Base-by-base conservation (phyloP, 1,140 invertebrate species). In the Dysdera silvatica region DNA sequence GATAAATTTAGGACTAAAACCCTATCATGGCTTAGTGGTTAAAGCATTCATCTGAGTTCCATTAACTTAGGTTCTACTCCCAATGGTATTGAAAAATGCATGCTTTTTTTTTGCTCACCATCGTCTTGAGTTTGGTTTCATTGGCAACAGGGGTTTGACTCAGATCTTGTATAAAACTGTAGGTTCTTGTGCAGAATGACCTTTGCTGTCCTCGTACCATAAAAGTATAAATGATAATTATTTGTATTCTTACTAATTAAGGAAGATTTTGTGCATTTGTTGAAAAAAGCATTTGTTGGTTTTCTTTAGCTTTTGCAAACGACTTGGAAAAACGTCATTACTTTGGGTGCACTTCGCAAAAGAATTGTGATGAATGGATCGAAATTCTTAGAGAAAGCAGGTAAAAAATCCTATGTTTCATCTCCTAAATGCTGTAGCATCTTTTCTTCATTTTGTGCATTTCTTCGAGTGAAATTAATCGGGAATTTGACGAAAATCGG, bases 301-400 rank as follows among this genome's bases (percentile, higher is more conserved):
- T 49, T 49, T 14, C 20, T 49, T 14, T 29, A 49, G 47, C 47
- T 1, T 49, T 49, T 49, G 47, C 47, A 49, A 20, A 49, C 18
- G 47, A 49, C 12, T 29, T 49, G 18, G 47, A 49, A 14, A 49
- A 49, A 49, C 47, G 47, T 29, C 47, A 49, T 29, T 49, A 49
- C 18, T 49, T 49, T 29, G 20, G 47, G 12, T 49, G 47, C 28
- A 49, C 18, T 2, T 14, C 47, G 16, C 47, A 49, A 18, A 23
- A 29, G 47, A 10, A 49, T 20, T 49, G 47, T 29, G 47, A 49
- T 23, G 18, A 49, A 14, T 49, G 47, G 47, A 49, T 49, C 16
- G 18, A 29, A 14, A 12, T 29, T 14, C 10, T 49, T 14, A 23
- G 28, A 29, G 28, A 49, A 49, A 20, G 10, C 10, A 49, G 47